Percentiles rank a stretch among this genome's conserved stretches.
Conservation (phyloP, 2,113 vertebrate genomes). For the Xenopus borealis region DNA sequence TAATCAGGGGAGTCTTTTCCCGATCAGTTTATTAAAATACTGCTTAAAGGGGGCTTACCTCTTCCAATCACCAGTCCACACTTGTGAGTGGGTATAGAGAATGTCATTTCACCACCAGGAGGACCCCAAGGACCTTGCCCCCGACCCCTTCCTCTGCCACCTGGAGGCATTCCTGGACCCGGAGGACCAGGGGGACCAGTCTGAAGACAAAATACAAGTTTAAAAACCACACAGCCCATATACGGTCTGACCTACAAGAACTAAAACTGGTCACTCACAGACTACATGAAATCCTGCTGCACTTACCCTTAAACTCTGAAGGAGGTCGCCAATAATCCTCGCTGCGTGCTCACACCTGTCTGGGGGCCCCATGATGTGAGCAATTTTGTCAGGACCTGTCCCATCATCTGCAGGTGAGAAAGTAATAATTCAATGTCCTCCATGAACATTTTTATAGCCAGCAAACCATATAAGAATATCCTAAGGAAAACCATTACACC, state of each 20-base stretch:
- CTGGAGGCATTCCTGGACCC: constrained; percentile 80
- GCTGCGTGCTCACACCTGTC: constrained; percentile 88
- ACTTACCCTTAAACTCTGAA: constrained; percentile 82
- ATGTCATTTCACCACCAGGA: constrained; percentile 85
- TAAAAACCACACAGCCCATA: no score
- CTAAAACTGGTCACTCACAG: no score
- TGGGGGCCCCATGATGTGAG: constrained; percentile 87
- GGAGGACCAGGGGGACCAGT: constrained; percentile 78
- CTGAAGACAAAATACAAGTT: constrained; percentile 27
- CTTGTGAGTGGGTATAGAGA: constrained; percentile 90
- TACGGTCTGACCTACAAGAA: no score
- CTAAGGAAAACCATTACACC: no score
- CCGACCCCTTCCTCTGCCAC: constrained; percentile 77
- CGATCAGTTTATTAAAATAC: rapidly evolving
- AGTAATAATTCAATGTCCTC: not conserved
- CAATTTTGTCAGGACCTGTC: constrained; percentile 84
- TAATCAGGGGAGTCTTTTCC: not conserved
- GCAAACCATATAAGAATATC: no score
- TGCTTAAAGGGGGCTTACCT: constrained; percentile 52
- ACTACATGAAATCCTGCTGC: rapidly evolving
- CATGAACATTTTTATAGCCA: no score
- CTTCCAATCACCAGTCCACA: constrained; percentile 89
- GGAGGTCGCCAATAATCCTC: constrained; percentile 84
- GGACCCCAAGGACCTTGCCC: constrained; percentile 85
- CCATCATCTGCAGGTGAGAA: constrained; percentile 73